Base-by-base conservation (phyloP, 2,113 vertebrate genomes). In the Chauna torquata region DNA sequence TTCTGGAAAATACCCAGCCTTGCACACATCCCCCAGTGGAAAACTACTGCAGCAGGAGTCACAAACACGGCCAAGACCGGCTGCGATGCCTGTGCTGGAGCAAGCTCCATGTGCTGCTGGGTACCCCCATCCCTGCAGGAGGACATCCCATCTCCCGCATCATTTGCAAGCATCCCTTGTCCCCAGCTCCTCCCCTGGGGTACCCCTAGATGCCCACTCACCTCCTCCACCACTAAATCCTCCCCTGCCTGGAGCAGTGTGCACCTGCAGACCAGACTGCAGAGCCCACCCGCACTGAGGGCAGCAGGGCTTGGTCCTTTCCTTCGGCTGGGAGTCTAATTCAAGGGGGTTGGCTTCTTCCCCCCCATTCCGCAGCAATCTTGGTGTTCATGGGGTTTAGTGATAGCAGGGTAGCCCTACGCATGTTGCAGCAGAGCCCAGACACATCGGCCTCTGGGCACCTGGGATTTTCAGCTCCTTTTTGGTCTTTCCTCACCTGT, bases 1-100 rank as follows among this genome's bases (percentile, higher is more conserved):
- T 94, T 88, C 91, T 94, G 94, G 92, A 97, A 97, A 97, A 94
- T 88, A 95, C 87, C 85, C 83, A 80, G 61, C 52, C 42, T 90
- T 1, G 4, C 65, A 75, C 45, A 32, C 1, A 4, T 36, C 77
- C 71, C 25, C 58, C 6, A 1, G 17, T 89, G 96, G 96, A 96
- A 96, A 96, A 95, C 89, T 97, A 94, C 97, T 86, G 77, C 92
- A 95, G 70, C 42, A 81, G 76, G 69, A 87, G 47, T 57, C 64
- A 72, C 79, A 69, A 54, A 20, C 0, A 0, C 2, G 12, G 57
- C 52, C 1, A 1, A 59, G 23, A 52, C 32, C 1, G 5, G 32
- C 55, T 57, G 25, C 11, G 30, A n/a, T 34, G 71, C 57, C 50
- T 0, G 2, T 68, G 45, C 19, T 2, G 1, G n/a, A 58, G 44